Evolutionary conservation across 2,888 invertebrate species (phyloP).

Genomic region (Dorcus hopei): DNA sequence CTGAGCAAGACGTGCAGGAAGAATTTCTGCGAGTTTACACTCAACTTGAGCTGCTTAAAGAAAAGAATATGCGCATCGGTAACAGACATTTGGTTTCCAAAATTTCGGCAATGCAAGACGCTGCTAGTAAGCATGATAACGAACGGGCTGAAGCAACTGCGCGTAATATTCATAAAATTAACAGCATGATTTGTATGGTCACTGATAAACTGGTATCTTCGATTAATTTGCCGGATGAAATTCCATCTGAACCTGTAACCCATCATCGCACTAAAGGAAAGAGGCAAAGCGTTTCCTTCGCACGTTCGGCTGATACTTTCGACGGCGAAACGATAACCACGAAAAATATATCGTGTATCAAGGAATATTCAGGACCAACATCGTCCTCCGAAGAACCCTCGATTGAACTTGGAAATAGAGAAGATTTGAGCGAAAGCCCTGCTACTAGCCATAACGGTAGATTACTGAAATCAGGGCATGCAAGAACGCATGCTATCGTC

Average conservation of each 20-base stretch:
- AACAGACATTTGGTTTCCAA: conserved; percentile 71
- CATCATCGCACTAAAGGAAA: conserved; percentile 34
- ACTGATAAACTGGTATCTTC: conserved; percentile 47
- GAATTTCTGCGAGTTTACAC: conserved; percentile 78
- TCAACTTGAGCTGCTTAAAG: conserved; percentile 76
- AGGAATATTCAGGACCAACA: conserved; percentile 24
- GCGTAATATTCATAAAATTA: conserved; percentile 44
- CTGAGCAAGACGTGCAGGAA: conserved; percentile 62
- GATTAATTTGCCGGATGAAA: conserved; percentile 38
- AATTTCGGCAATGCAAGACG: conserved; percentile 80
- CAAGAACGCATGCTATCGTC: conserved; percentile 72
- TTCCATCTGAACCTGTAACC: conserved; percentile 16
- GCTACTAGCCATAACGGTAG: conserved; percentile 40
- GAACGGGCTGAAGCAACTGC: conserved; percentile 45
- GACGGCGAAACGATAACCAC: conserved; percentile 22
- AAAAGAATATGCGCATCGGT: conserved; percentile 71
- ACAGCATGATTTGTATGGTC: conserved; percentile 45
- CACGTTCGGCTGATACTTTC: conserved; percentile 37
- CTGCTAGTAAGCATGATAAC: conserved; percentile 60
- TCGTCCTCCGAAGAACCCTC: conserved; percentile 19
- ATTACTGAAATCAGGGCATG: conserved; percentile 60
- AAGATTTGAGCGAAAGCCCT: conserved; percentile 36
- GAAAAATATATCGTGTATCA: conserved; percentile 18
- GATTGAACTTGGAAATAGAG: conserved; percentile 32
- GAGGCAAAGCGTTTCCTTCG: conserved; percentile 51